Conservation (phyloP, 2,888 invertebrate species). For the Thereva nobilitata region DNA sequence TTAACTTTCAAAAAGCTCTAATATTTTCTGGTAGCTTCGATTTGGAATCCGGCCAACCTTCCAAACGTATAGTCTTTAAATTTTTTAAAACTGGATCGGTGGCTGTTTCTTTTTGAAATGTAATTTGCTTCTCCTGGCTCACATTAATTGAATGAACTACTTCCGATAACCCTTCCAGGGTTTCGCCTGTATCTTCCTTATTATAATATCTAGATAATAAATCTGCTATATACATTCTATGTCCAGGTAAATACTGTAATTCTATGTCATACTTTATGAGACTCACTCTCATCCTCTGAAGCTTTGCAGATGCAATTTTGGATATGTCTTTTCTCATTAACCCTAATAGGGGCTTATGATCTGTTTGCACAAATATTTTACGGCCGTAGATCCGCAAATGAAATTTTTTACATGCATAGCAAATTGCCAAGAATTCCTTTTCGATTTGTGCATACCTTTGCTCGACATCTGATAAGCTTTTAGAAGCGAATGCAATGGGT, state of each 20-base stretch:
- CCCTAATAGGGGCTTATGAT: constrained; percentile 39
- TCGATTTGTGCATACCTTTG: constrained; percentile 38
- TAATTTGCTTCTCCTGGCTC: background rate
- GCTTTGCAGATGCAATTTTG: no score
- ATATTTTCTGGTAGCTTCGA: background rate
- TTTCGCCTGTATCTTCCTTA: background rate
- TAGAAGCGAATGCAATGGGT: constrained; percentile 37
- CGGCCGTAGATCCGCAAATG: constrained; percentile 44
- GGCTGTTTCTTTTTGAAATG: constrained; percentile 27
- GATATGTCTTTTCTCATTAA: constrained; percentile 40
- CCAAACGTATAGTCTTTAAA: background rate
- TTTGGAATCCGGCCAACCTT: constrained; percentile 2
- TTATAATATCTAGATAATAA: constrained; percentile 38
- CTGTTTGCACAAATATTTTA: constrained; percentile 33
- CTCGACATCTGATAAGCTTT: constrained; percentile 37
- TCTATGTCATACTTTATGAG: constrained; percentile 43
- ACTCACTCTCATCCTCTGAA: constrained; percentile 43
- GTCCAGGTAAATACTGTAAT: constrained; percentile 44
- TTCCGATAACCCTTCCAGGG: constrained; percentile 32
- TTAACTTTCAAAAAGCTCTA: constrained; percentile 1
- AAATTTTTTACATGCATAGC: constrained; percentile 43
- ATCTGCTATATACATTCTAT: constrained; percentile 42
- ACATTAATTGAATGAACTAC: background rate
- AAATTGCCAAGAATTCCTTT: constrained; percentile 41
- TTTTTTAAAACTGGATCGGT: constrained; percentile 3